phyloP scores from a whole-genome alignment of 2,888 invertebrate genomes.

The Tridacna gigas region DNA sequence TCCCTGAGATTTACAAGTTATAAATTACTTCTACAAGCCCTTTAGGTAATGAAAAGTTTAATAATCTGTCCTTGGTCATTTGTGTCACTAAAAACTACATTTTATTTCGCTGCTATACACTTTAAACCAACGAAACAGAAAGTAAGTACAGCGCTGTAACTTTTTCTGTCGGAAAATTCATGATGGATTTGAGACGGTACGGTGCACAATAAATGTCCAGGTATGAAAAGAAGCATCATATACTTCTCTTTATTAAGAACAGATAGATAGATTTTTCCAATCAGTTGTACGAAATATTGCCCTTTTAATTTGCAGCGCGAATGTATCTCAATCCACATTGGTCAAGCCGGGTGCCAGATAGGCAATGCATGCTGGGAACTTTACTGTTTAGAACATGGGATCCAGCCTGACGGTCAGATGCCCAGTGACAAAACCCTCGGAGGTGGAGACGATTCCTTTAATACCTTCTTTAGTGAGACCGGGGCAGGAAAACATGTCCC shows the following conservation, averaged over 20 bases:
- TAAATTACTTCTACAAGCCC: no score
- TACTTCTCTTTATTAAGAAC: not conserved
- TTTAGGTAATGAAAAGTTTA: no score
- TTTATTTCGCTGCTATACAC: no score
- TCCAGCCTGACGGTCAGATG: slow-evolving; percentile 29
- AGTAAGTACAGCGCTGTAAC: no score
- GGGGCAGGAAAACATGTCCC: slow-evolving; percentile 98
- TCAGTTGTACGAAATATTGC: slow-evolving; percentile 80
- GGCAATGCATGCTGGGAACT: slow-evolving; percentile 29
- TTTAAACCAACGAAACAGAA: no score
- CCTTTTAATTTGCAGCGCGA: slow-evolving; percentile 84
- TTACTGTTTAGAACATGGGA: slow-evolving; percentile 27
- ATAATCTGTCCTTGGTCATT: no score
- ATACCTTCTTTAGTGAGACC: slow-evolving; percentile 89
- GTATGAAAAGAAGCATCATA: not conserved
- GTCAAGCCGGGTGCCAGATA: slow-evolving; percentile 29
- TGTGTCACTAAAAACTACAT: no score
- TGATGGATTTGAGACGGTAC: no score
- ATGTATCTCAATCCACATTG: slow-evolving; percentile 18
- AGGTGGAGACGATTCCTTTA: slow-evolving; percentile 30
- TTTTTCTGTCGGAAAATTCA: no score
- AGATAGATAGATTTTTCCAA: slow-evolving; percentile 87
- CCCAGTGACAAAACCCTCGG: slow-evolving; percentile 33
- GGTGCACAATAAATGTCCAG: no score
- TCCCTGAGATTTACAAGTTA: no score